Conservation (phyloP, 1,140 invertebrate species). For the Ctenoplectra terminalis region DNA sequence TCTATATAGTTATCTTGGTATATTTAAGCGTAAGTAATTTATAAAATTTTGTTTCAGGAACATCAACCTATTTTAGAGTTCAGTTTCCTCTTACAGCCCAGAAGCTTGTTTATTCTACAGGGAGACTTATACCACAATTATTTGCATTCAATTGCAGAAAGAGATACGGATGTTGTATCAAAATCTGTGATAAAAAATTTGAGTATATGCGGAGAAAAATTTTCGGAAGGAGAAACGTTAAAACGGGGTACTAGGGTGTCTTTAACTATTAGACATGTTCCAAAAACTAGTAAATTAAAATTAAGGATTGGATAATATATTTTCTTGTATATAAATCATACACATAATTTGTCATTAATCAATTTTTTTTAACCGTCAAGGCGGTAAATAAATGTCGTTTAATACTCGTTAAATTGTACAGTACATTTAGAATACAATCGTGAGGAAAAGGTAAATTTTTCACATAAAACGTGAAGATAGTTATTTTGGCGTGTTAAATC, state of each 20-base stretch:
- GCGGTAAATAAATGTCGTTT: neutral
- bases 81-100: conserved; percentile 91
- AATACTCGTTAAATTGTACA: neutral
- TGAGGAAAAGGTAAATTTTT: neutral
- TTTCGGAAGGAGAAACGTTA: conserved; percentile 84
- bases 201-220: conserved; percentile 84
- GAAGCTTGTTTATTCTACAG: conserved; percentile 94
- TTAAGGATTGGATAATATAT: conserved; percentile 83
- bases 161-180: conserved; percentile 87
- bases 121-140: conserved; percentile 93
- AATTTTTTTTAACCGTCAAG: neutral
- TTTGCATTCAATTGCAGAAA: conserved; percentile 95
- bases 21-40: conserved; percentile 21
- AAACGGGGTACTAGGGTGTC: conserved; percentile 91
- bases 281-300: conserved; percentile 93
- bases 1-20: neutral
- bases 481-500: conserved; percentile 3
- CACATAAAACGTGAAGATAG: conserved; percentile 6
- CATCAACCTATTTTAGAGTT: conserved; percentile 81
- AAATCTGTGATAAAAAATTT: conserved; percentile 88
- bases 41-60: conserved; percentile 70
- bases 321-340: conserved; percentile 10
- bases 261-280: conserved; percentile 96
- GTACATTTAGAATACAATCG: neutral
- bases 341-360: neutral